Percentiles rank a stretch among this genome's conserved stretches.
Evolutionary conservation across 2,888 invertebrate species (phyloP).

Genomic region (Pardosa pseudoannulata): DNA sequence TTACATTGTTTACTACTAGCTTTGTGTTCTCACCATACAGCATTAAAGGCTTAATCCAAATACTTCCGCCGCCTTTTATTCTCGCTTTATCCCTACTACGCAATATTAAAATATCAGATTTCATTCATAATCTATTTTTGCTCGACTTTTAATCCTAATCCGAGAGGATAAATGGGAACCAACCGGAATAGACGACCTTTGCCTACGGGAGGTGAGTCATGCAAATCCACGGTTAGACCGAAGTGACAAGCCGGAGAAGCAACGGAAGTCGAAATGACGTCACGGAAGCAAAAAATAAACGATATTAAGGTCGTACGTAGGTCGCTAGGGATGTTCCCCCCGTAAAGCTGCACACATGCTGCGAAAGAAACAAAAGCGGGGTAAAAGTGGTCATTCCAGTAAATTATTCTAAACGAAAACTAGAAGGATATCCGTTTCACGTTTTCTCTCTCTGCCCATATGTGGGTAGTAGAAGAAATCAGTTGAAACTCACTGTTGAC

Average conservation of each 20-base stretch:
- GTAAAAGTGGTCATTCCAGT: slow-evolving; percentile 14
- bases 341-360: neutral
- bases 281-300: slow-evolving; percentile 22
- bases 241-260: neutral
- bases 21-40: too few relatives aligned
- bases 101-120: too few relatives aligned
- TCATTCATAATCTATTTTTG: too few relatives aligned
- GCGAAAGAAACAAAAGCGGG: slow-evolving; percentile 2
- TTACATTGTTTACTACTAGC: too few relatives aligned
- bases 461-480: neutral
- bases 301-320: slow-evolving; percentile 28
- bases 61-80: too few relatives aligned
- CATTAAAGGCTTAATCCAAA: too few relatives aligned
- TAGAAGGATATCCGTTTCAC: slow-evolving; percentile 62
- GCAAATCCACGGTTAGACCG: slow-evolving; percentile 11
- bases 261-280: slow-evolving; percentile 37
- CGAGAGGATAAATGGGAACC: too few relatives aligned
- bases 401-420: neutral
- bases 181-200: neutral
- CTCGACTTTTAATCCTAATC: too few relatives aligned
- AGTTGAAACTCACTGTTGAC: neutral
- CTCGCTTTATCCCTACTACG: too few relatives aligned
- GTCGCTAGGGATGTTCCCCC: slow-evolving; percentile 42
- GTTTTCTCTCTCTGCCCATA: slow-evolving; percentile 24
- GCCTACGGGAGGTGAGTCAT: slow-evolving; percentile 27